Evolutionary conservation across 2,888 invertebrate species (phyloP), one percentile per base, ranked within the genome.

Genomic region (Caradrina kadenii): DNA sequence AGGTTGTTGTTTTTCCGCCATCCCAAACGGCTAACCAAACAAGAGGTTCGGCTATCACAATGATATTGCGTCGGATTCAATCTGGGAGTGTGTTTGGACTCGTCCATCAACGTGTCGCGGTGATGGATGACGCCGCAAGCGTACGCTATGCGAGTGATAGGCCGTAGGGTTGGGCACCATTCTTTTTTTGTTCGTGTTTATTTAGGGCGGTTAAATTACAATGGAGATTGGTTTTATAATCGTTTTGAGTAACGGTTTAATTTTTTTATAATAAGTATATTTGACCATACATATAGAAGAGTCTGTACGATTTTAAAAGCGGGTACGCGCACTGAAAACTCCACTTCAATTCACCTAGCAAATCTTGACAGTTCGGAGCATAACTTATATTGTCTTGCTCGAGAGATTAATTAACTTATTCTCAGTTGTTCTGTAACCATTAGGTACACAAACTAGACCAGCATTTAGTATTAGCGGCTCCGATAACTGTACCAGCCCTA

Each of bases 81-180:
- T 83, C 82, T 83, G 78, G 71, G 71, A 84, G 82, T 84, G 73
- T 82, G 78, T 84, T 84, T 82, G 83, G 78, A 66, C 83, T 80
- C 80, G 83, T 84, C 83, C 85, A 78, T 84, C 83, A 83, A 82
- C 70, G 65, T 73, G 83, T 77, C 78, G 58, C 66, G 48, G 71
- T 83, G 82, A 83, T 83, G 69, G 82, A 83, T 83, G 75, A 69
- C 66, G 67, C 72, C 69, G 63, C 59, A 54, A 54, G 68, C 80
- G 63, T 50, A 54, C 70, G 64, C 49, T 65, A 63, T 69, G 73
- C 50, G 70, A 50, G 26, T 54, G 61, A 67, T 77, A 77, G 31
- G n/a, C 21, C 19, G 8, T 63, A 83, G 81, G 82, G 81, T 15
- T 81, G 71, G 4, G 4, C 50, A 17, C 17, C 8, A 21, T 55